Evolutionary conservation across 30 jellyfish, hydroid and myxozoan species (phyloP).

Genomic region (Aurelia coerulea): DNA sequence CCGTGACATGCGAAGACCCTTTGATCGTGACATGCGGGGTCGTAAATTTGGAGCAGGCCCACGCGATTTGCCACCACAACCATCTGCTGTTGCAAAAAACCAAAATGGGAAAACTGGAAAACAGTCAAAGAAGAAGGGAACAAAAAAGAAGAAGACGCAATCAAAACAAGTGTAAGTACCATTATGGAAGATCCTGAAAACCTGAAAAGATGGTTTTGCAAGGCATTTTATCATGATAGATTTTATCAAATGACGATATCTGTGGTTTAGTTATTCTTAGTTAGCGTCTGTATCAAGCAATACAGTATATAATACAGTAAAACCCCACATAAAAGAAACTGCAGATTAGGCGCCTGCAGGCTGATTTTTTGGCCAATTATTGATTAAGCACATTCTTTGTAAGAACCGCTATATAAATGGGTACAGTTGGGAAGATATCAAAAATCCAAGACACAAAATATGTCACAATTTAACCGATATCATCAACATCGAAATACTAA

Average conservation of each 20-base stretch:
- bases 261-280: too few species aligned
- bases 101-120: conserved; percentile 37
- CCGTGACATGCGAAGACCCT: conserved; percentile 37
- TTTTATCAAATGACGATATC: background rate
- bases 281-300: too few species aligned
- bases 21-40: conserved; percentile 33
- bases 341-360: too few species aligned
- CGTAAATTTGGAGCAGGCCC: conserved; percentile 36
- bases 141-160: conserved; percentile 20
- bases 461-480: too few species aligned
- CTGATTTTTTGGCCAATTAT: too few species aligned
- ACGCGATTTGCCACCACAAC: conserved; percentile 3
- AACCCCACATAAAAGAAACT: too few species aligned
- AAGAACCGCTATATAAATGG: too few species aligned
- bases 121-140: conserved; percentile 17
- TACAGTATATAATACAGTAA: too few species aligned
- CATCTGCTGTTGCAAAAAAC: conserved; percentile 25
- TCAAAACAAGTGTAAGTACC: conserved; percentile 20
- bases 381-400: too few species aligned
- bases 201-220: background rate
- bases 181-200: background rate
- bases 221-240: background rate
- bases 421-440: too few species aligned
- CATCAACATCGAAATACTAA: too few species aligned
- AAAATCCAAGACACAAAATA: too few species aligned